Conservation (phyloP, 2,797 vertebrate genomes). For the Phoeniculus purpureus region DNA sequence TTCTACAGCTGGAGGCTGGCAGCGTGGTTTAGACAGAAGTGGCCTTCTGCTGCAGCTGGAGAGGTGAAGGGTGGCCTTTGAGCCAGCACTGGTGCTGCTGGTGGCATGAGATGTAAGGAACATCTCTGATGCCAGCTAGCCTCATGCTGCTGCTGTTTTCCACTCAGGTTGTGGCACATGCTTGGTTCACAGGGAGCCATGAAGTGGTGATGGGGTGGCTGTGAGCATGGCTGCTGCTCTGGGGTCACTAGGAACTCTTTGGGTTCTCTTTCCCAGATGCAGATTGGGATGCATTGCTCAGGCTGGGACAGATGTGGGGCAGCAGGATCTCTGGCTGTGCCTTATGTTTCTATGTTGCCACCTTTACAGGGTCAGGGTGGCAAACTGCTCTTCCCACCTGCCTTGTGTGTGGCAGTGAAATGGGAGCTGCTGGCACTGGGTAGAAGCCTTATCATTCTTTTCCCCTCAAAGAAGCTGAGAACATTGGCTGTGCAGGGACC, state of each 20-base stretch:
- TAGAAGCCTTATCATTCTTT: neutral
- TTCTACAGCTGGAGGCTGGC: neutral
- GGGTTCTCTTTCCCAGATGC: neutral
- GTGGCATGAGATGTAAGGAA: accelerated
- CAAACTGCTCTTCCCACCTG: neutral
- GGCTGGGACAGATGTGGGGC: neutral
- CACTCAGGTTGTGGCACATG: accelerated
- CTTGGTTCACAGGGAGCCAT: neutral
- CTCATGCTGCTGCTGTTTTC: neutral
- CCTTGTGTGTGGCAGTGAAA: neutral
- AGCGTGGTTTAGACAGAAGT: accelerated
- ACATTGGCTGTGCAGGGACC: accelerated
- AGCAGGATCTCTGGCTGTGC: neutral
- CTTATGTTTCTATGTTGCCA: accelerated
- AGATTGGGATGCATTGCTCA: accelerated
- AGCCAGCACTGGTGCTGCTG: neutral
- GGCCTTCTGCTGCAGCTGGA: neutral
- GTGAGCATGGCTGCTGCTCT: neutral
- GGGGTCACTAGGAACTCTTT: accelerated
- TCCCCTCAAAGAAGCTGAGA: neutral
- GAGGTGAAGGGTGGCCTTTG: neutral
- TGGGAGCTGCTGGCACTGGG: neutral
- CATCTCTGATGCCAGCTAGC: accelerated
- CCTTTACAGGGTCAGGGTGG: neutral
- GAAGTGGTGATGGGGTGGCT: accelerated